Base-by-base conservation (phyloP, 2,113 vertebrate genomes). In the Silurus meridionalis region DNA sequence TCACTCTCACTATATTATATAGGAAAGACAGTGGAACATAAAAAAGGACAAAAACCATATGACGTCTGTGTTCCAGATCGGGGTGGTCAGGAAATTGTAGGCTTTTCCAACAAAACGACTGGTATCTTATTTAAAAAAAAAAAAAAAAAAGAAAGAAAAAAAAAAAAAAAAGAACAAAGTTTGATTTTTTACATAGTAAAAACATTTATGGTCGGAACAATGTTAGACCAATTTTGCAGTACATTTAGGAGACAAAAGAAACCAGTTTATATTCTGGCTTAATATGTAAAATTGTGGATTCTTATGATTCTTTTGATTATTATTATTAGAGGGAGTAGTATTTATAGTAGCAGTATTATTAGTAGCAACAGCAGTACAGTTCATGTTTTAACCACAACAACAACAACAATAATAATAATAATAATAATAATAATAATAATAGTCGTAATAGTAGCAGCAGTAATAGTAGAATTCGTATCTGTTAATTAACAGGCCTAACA, bases 41-140 rank as follows among this genome's bases (percentile, higher is more conserved):
- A 80, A 55, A 14, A 15, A 25, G 17, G 60, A 8, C 25, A 60
- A 64, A 80, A 23, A 61, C 57, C n/a, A 80, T 79, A 6, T 79
- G 77, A 79, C 53, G 14, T 60, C 57, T 80, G 4, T 60, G 28
- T 60, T 80, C 55, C 78, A 80, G 15, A 46, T 60, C 57, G 28
- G 75, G 71, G 58, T 66, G 60, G 75, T 46, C n/a, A 55, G 64
- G 61, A 15, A 85, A 80, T 61, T 55, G n/a, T 21, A 48, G 61
- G 1, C 74, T 61, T 78, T 80, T 61, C 46, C 84, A 79, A 67
- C 25, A 80, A 60, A 80, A 21, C 78, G 0, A 19, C 58, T 61
- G 57, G 8, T 48, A 61, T 17, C 37, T 61, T 19, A 80, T 79
- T 58, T 17, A 17, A 60, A 60, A 17, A 80, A 80, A 14, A 60